Evolutionary conservation across 2,797 vertebrate species (phyloP).

Genomic region (Fratercula arctica): DNA sequence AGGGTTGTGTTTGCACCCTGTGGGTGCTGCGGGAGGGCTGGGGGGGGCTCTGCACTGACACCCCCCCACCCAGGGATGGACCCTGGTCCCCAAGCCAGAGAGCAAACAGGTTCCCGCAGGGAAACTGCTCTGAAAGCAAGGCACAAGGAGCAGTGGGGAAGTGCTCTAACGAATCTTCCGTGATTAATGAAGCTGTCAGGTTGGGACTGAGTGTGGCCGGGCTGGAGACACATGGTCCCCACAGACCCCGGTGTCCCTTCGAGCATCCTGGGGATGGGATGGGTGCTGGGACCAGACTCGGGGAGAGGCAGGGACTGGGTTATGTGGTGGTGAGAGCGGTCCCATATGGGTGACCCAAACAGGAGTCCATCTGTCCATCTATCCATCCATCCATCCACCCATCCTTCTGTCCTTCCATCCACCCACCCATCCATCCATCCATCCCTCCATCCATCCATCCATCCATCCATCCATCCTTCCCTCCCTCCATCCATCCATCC

Average conservation of each 20-base stretch:
- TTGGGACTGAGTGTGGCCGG: not conserved
- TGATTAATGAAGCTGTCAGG: not conserved
- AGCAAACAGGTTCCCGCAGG: rapidly evolving
- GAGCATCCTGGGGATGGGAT: no score
- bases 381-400: no score
- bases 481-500: no score
- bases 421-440: no score
- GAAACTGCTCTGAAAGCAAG: not conserved
- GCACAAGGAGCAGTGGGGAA: not conserved
- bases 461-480: no score
- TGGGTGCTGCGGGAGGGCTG: not conserved
- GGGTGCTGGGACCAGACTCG: not conserved
- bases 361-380: not conserved
- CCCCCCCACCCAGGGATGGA: not conserved
- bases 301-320: not conserved
- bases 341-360: not conserved
- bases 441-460: not conserved
- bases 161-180: not conserved
- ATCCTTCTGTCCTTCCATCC: not conserved
- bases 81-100: not conserved
- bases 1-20: not conserved
- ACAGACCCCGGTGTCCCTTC: not conserved
- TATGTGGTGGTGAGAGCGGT: not conserved
- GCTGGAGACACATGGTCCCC: rapidly evolving
- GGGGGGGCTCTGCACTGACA: not conserved